Evolutionary conservation across 2,888 invertebrate genomes (phyloP).

Genomic region (Nymphalis c-album): DNA sequence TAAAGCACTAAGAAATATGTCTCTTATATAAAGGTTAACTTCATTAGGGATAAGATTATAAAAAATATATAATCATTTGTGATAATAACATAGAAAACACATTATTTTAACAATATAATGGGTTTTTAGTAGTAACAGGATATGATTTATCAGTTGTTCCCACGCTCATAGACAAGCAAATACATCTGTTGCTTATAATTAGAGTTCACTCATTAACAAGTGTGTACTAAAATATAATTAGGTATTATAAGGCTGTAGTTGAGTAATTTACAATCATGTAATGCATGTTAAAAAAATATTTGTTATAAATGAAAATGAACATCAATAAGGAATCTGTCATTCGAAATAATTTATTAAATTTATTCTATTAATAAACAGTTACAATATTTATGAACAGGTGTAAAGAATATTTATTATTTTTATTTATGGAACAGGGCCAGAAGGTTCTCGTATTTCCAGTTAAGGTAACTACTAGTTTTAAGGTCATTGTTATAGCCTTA

Average conservation of each 20-base stretch:
- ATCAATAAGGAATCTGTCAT: slow-evolving; percentile 1
- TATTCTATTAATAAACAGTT: slow-evolving; percentile 2
- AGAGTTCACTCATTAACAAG: slow-evolving; percentile 3
- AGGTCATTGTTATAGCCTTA: slow-evolving; percentile 31
- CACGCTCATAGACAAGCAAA: slow-evolving; percentile 8
- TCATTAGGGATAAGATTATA: no score
- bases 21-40: no score
- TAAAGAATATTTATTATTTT: slow-evolving; percentile 10
- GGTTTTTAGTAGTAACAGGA: background rate
- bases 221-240: background rate
- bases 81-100: background rate
- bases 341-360: slow-evolving; percentile 1
- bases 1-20: no score
- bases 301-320: background rate
- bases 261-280: background rate
- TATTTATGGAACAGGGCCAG: slow-evolving; percentile 28
- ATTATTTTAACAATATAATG: background rate
- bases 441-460: slow-evolving; percentile 39
- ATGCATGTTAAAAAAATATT: background rate
- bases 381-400: slow-evolving; percentile 8
- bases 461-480: slow-evolving; percentile 42
- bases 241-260: background rate
- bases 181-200: slow-evolving; percentile 17
- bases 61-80: no score
- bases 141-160: slow-evolving; percentile 6